Percentiles rank a stretch among this genome's conserved stretches.
phyloP scores from a whole-genome alignment of 2,113 vertebrate species.

The Narcine bancroftii region DNA sequence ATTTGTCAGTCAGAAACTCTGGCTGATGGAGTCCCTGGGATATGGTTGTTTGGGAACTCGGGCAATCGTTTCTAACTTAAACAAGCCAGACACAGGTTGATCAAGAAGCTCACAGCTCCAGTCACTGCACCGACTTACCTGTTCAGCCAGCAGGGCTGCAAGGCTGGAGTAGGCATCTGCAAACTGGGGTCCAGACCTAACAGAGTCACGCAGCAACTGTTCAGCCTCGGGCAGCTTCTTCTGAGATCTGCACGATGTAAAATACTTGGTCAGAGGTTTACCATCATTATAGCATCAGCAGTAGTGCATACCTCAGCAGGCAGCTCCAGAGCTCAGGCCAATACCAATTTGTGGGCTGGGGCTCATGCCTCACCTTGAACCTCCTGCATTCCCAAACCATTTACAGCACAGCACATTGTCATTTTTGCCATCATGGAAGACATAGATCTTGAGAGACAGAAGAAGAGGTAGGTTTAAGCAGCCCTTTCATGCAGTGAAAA shows the following conservation, averaged over 20 bases:
- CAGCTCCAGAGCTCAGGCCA: background rate
- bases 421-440: background rate
- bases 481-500: no score
- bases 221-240: constrained; percentile 76
- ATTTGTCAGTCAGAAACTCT: no score
- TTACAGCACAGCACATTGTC: background rate
- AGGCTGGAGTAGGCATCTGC: constrained; percentile 91
- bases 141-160: constrained; percentile 81
- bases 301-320: no score
- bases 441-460: background rate
- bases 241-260: constrained; percentile 62
- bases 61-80: background rate
- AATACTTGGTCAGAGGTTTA: background rate
- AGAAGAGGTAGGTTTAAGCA: background rate
- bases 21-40: no score
- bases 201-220: constrained; percentile 68
- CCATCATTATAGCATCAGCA: background rate
- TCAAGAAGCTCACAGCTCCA: background rate
- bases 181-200: constrained; percentile 78
- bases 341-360: background rate
- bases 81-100: background rate
- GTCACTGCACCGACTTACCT: constrained; percentile 59
- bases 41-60: background rate
- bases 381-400: background rate
- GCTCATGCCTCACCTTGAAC: background rate